phyloP scores from a whole-genome alignment of 2,888 invertebrate genomes.

The Stenotaenia linearis region DNA sequence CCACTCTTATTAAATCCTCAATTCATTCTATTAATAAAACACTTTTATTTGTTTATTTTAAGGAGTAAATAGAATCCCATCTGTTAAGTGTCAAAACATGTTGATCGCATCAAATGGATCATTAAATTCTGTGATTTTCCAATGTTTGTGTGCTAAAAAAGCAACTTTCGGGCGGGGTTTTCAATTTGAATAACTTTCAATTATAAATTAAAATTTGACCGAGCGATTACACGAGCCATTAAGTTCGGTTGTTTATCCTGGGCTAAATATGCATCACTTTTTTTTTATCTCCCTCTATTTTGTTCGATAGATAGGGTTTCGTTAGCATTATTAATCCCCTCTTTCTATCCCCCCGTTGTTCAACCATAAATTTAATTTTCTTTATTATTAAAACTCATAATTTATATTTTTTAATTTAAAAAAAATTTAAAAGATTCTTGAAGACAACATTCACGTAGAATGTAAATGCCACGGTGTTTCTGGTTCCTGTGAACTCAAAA shows the following conservation, averaged over 20 bases:
- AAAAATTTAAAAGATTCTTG: slow-evolving; percentile 45
- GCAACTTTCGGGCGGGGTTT: slow-evolving; percentile 1
- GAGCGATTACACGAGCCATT: slow-evolving; percentile 4
- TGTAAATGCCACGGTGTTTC: slow-evolving; percentile 50
- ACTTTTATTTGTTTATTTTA: neutral
- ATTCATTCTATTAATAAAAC: neutral
- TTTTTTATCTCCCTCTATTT: neutral
- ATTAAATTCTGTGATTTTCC: neutral
- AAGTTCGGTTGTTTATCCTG: neutral
- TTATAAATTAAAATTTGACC: neutral
- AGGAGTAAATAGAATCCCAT: too few relatives aligned
- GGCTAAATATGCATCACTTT: neutral
- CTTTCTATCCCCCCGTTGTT: neutral
- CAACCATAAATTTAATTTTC: slow-evolving; percentile 2
- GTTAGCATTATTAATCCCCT: neutral
- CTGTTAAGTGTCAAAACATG: neutral
- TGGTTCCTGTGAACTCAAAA: slow-evolving; percentile 49
- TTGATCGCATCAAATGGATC: neutral
- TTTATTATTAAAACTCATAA: slow-evolving; percentile 1
- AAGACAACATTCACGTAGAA: slow-evolving; percentile 47
- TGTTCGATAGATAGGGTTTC: neutral
- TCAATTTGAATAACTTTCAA: slow-evolving; percentile 4
- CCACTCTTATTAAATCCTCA: neutral
- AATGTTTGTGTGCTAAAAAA: neutral
- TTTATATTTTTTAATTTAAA: slow-evolving; percentile 5